Base-by-base conservation (phyloP, 2,113 vertebrate species). In the Strix aluco region DNA sequence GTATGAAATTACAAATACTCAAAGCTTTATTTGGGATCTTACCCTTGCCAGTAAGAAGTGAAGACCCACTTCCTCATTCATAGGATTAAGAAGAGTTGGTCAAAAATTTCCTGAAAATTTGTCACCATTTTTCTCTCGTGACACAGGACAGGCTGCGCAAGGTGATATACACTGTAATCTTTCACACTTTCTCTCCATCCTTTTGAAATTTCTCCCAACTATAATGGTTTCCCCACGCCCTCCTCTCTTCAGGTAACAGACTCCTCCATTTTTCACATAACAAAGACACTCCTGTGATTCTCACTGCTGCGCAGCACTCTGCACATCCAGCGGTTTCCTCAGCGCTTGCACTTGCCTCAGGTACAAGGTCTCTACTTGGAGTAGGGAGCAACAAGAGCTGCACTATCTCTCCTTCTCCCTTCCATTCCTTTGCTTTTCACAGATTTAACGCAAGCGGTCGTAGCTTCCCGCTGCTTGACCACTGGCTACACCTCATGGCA, bases 401-500 rank as follows among this genome's bases (percentile, higher is more conserved):
- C 52, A 7, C 9, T 8, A 4, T 26, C 18, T 61, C 32, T 13
- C 26, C 10, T n/a, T 19, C 30, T 40, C 40, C 30, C 46, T 52
- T 16, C 42, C 2, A 0, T 20, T 49, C 27, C 46, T 55, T 29
- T 17, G 5, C 59, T 65, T 52, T 11, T 22, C 89, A 42, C 3
- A 4, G 63, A 26, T 46, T 26, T 17, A 59, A 13, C 3, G 2
- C 11, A 1, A 26, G 49, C 1, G 2, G 42, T 30, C 9, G 5
- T 11, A n/a, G 72, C 34, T 9, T 13, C 47, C 57, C 0, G 3
- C 36, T 15, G 73, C 51, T 21, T 36, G 40, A 63, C 30, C 47
- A 15, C 30, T 12, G 8, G 36, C 6, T 9, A 7, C 6, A 21
- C 32, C 78, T 55, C 12, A 0, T 4, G 51, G 55, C 40, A 5